A percentile compares a stretch with the other conserved stretches of the same genome.
These are phyloP conservation scores for Diadophis punctatus DNA, from an alignment of 2,113 vertebrate species.

Conservation along the genomic window DNA sequence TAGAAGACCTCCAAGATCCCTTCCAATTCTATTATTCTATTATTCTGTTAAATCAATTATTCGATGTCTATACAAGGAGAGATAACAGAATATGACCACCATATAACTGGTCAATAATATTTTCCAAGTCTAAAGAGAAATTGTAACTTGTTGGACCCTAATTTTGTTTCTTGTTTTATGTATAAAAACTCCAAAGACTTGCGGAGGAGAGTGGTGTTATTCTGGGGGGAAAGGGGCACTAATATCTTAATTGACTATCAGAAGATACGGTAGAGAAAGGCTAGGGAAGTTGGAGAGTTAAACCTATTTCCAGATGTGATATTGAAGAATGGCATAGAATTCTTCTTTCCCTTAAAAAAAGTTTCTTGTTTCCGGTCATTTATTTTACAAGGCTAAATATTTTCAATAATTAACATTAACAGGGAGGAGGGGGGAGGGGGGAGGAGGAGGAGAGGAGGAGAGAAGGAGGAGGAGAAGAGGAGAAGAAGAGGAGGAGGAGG, in stretches of 20 bases:
- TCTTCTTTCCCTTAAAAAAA: background rate
- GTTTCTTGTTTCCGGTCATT: background rate
- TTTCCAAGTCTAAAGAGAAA: background rate
- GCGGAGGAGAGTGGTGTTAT: background rate
- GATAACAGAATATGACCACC: too few species aligned
- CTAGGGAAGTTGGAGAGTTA: background rate
- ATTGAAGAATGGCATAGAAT: background rate
- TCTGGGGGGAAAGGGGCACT: background rate
- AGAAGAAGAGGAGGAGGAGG: background rate
- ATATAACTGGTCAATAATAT: background rate
- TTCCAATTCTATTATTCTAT: background rate
- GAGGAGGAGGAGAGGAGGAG: background rate
- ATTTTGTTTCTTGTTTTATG: background rate
- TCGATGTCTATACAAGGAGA: background rate
- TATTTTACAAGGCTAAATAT: background rate
- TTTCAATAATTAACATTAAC: background rate
- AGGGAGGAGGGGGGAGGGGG: too few species aligned
- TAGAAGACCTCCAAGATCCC: background rate
- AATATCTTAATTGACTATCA: background rate
- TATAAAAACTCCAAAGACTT: background rate
- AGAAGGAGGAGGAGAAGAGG: too few species aligned
- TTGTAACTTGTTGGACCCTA: background rate
- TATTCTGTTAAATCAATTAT: background rate
- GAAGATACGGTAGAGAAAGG: background rate
- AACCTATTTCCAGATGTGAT: background rate